phyloP scores from a whole-genome alignment of 1,140 invertebrate genomes.

The Trichonephila clavata region DNA sequence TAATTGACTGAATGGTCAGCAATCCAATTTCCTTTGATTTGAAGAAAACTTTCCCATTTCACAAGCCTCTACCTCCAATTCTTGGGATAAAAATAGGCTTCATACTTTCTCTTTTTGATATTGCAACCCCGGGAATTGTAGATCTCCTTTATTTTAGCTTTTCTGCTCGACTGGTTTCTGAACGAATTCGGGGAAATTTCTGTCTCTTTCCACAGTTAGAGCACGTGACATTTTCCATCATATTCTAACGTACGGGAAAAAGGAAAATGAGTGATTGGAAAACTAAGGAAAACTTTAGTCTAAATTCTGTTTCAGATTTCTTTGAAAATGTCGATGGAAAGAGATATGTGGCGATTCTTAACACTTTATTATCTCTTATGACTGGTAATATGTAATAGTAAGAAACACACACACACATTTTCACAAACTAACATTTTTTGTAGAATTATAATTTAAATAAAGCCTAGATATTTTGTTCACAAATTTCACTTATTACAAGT shows the following conservation, averaged over 20 bases:
- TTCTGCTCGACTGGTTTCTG: background rate
- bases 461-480: no score
- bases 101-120: background rate
- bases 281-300: background rate
- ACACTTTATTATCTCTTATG: no score
- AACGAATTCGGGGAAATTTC: slow-evolving; percentile 45
- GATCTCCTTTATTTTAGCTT: slow-evolving; percentile 26
- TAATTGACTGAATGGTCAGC: background rate
- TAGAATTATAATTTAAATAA: no score
- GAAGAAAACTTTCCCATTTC: slow-evolving; percentile 7
- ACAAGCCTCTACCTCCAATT: background rate
- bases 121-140: slow-evolving; percentile 22
- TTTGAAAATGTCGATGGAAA: background rate
- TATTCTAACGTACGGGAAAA: background rate
- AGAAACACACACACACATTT: no score
- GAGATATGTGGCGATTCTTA: no score
- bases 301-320: background rate
- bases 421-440: no score
- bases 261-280: background rate
- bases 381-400: no score
- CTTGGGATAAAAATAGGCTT: background rate
- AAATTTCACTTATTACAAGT: no score
- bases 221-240: slow-evolving; percentile 56
- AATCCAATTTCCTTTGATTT: background rate
- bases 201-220: slow-evolving; percentile 12